These are phyloP conservation scores for Dryadula phaetusa DNA, from an alignment of 2,888 invertebrate genomes.

Conservation along the genomic window DNA sequence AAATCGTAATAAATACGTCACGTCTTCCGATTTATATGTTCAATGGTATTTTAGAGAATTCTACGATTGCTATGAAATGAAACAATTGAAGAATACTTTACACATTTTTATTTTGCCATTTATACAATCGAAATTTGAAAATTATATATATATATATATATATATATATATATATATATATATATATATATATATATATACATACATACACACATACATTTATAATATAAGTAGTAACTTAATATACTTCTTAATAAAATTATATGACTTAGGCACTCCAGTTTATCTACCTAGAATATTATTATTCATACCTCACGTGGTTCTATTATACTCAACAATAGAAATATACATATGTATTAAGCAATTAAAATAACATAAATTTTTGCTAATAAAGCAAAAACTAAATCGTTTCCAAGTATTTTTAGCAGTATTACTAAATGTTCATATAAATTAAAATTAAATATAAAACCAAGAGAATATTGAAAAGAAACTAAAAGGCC, in stretches of 20 bases:
- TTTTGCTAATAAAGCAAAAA: background rate
- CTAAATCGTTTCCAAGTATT: too few species aligned
- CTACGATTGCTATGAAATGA: background rate
- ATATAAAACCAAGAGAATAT: background rate
- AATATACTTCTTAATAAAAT: slow-evolving; percentile 13
- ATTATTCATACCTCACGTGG: background rate
- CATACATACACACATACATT: background rate
- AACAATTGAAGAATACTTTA: background rate
- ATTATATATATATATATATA: slow-evolving; percentile 15
- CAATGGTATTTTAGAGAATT: background rate
- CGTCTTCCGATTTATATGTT: too few species aligned
- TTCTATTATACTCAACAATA: background rate
- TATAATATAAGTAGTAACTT: slow-evolving; percentile 1
- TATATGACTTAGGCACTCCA: slow-evolving; percentile 24
- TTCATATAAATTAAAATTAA: too few species aligned
- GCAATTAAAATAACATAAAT: slow-evolving; percentile 13
- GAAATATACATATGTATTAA: slow-evolving; percentile 1
- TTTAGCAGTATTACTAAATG: too few species aligned
- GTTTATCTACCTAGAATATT: slow-evolving; percentile 4
- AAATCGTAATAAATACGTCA: too few species aligned
- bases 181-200: too few species aligned
- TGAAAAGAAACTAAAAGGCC: background rate
- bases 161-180: too few species aligned
- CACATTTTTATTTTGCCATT: slow-evolving; percentile 7
- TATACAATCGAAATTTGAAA: slow-evolving; percentile 8